These are phyloP conservation scores for Acrocephalus arundinaceus DNA, from an alignment of 2,113 vertebrate species.

Conservation along the genomic window DNA sequence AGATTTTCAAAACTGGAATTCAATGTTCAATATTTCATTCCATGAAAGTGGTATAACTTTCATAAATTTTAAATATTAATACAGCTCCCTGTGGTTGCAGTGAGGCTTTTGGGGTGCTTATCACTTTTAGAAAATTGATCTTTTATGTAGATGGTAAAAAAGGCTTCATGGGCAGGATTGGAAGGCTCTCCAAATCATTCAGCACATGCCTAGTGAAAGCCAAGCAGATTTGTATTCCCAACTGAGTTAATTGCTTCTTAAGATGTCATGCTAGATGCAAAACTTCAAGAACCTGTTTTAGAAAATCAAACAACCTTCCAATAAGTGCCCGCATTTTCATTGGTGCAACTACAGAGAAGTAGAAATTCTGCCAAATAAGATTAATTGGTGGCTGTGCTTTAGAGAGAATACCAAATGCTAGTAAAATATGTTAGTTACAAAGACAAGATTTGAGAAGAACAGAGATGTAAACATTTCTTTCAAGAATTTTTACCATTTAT, in stretches of 20 bases:
- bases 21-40: neutral
- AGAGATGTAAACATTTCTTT: neutral
- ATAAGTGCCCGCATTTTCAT: neutral
- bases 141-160: neutral
- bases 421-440: constrained; percentile 25
- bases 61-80: neutral
- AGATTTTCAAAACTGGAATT: neutral
- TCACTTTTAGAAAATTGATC: neutral
- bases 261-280: neutral
- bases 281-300: neutral
- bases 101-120: neutral
- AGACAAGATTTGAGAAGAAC: neutral
- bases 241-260: neutral
- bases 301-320: neutral
- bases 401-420: neutral
- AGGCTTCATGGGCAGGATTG: neutral
- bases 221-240: neutral
- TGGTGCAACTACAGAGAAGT: neutral
- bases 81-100: neutral
- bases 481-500: neutral
- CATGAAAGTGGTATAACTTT: neutral
- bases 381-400: neutral
- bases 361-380: neutral
- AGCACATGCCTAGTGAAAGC: neutral
- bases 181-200: neutral